phyloP scores from a whole-genome alignment of 2,113 vertebrate species.

The Psittacus erithacus region DNA sequence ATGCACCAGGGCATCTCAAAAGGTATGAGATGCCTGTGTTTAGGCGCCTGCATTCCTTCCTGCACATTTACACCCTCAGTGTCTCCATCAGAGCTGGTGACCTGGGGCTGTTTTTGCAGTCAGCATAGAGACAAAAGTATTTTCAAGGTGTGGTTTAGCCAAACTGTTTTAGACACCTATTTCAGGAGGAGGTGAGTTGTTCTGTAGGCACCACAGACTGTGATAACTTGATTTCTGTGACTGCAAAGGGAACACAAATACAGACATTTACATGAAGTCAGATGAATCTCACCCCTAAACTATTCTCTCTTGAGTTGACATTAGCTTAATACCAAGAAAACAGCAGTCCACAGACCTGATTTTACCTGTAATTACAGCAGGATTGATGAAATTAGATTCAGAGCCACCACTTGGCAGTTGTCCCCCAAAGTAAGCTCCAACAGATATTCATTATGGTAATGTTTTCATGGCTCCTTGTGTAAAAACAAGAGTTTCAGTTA shows the following conservation, averaged over 20 bases:
- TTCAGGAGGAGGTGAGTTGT: not conserved
- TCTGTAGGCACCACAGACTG: not conserved
- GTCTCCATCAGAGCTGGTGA: not conserved
- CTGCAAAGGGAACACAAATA: not conserved
- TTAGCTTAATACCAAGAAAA: not conserved
- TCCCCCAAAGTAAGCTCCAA: not conserved
- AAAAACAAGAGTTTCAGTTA: conserved; percentile 26
- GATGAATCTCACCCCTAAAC: not conserved
- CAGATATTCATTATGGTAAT: not conserved
- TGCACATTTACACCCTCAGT: not conserved
- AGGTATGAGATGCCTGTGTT: not conserved
- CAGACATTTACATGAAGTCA: not conserved
- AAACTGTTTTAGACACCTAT: not conserved
- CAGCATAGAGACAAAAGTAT: fast-evolving
- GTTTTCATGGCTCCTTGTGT: conserved; percentile 22
- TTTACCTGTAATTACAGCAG: conserved; percentile 1
- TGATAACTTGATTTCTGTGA: not conserved
- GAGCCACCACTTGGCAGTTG: conserved; percentile 17
- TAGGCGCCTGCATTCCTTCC: not conserved
- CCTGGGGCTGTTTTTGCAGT: not conserved
- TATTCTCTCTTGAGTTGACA: not conserved
- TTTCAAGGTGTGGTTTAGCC: not conserved
- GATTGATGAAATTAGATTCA: conserved; percentile 13
- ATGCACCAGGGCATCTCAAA: not conserved
- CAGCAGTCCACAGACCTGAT: not conserved